phyloP scores from a whole-genome alignment of 2,113 vertebrate species.

The Parus major region DNA sequence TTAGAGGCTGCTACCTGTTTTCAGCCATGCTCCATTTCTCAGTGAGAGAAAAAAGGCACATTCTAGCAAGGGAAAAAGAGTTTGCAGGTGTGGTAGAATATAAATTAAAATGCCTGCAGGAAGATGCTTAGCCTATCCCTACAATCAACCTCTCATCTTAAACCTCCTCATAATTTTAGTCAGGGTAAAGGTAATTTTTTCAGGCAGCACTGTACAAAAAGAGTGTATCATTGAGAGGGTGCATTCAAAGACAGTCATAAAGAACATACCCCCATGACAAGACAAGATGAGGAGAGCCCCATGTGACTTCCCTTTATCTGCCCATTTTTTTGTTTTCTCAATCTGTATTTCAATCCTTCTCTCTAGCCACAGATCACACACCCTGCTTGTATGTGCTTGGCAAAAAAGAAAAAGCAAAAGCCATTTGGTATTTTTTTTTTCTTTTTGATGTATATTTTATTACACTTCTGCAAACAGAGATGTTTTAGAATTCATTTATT shows the following conservation, averaged over 20 bases:
- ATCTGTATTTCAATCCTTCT: neutral
- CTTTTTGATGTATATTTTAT: neutral
- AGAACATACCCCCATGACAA: neutral
- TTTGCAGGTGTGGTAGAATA: neutral
- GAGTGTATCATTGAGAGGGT: neutral
- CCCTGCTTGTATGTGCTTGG: neutral
- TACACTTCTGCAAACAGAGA: slow-evolving; percentile 21
- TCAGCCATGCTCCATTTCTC: neutral
- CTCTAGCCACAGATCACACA: neutral
- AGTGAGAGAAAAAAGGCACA: neutral
- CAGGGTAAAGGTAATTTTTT: neutral
- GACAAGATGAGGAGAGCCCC: neutral
- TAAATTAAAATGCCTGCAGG: neutral
- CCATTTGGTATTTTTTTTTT: neutral
- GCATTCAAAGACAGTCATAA: neutral
- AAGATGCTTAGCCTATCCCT: neutral
- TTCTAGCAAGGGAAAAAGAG: neutral
- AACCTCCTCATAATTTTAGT: neutral
- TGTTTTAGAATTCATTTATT: slow-evolving; percentile 42
- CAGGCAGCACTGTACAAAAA: neutral
- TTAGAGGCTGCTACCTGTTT: neutral
- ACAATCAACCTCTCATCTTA: neutral
- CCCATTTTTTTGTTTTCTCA: neutral
- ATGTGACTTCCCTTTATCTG: neutral
- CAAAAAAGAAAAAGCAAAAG: neutral